Percentiles rank a stretch among this genome's conserved stretches.
These are phyloP conservation scores for Augochlora pura DNA, from an alignment of 1,140 invertebrate species.

Conservation along the genomic window DNA sequence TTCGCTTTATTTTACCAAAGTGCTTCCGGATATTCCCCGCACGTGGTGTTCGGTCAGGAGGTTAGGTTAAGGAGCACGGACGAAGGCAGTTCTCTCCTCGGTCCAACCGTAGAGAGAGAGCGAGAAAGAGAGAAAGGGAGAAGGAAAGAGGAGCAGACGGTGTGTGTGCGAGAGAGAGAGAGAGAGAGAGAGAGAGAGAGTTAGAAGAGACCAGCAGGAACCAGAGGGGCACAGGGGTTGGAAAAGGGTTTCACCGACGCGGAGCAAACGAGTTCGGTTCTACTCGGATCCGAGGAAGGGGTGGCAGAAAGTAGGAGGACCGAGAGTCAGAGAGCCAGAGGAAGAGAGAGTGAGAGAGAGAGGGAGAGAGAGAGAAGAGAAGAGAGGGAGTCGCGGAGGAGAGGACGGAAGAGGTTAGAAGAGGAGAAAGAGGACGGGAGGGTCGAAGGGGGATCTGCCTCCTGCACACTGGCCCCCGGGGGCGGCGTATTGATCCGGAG, in stretches of 20 bases:
- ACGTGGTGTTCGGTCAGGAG: slow-evolving; percentile 66
- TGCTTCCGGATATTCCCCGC: slow-evolving; percentile 77
- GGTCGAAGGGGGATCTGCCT: slow-evolving; percentile 71
- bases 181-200: too few relatives aligned
- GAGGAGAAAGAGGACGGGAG: slow-evolving; percentile 62
- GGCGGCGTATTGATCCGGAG: slow-evolving; percentile 77
- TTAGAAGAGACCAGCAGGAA: too few relatives aligned
- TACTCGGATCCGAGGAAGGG: slow-evolving; percentile 50
- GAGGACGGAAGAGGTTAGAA: slow-evolving; percentile 58
- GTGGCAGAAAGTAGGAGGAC: slow-evolving; percentile 55
- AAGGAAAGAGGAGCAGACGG: too few relatives aligned
- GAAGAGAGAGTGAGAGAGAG: slow-evolving; percentile 50
- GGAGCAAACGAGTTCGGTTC: slow-evolving; percentile 64
- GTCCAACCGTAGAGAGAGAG: slow-evolving; percentile 2
- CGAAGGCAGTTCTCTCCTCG: slow-evolving; percentile 25
- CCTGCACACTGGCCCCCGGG: slow-evolving; percentile 77
- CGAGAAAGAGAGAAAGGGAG: too few relatives aligned
- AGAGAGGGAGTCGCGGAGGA: slow-evolving; percentile 31
- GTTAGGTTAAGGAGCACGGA: slow-evolving; percentile 57
- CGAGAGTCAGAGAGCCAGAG: slow-evolving; percentile 37
- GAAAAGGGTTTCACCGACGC: slow-evolving; percentile 57
- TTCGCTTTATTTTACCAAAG: slow-evolving; percentile 75
- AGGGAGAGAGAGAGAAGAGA: slow-evolving; percentile 20
- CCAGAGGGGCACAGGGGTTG: slow-evolving; percentile 30
- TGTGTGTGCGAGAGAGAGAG: too few relatives aligned